Conservation (phyloP, 2,113 vertebrate genomes). For the Saimiri boliviensis region DNA sequence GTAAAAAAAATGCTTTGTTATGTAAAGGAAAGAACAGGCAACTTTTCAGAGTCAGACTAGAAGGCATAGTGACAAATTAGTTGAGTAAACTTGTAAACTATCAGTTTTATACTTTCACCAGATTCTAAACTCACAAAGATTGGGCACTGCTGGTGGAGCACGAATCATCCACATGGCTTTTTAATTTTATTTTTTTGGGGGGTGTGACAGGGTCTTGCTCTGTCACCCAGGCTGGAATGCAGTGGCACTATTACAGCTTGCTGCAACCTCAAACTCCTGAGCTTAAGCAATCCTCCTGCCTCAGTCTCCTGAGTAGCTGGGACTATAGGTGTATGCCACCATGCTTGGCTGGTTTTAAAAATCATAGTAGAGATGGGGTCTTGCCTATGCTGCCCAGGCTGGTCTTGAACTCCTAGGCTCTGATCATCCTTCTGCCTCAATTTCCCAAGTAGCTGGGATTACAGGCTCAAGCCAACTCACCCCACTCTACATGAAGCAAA, state of each 20-base stretch:
- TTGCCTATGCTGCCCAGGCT: not conserved
- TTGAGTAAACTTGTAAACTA: not conserved
- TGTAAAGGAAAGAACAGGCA: not conserved
- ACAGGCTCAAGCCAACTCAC: not conserved
- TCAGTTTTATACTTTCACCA: not conserved
- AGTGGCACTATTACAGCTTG: not conserved
- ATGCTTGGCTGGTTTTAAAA: not conserved
- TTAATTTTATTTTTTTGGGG: not conserved
- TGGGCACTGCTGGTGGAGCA: no score
- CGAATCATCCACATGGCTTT: fast-evolving
- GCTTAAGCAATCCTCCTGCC: not conserved
- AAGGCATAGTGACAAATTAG: not conserved
- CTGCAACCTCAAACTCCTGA: not conserved
- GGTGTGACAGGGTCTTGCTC: not conserved
- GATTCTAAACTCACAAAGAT: not conserved
- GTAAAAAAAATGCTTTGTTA: constrained; percentile 27
- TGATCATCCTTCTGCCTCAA: not conserved
- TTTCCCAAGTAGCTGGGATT: not conserved
- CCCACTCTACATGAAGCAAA: not conserved
- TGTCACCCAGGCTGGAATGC: not conserved
- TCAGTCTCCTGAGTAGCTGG: not conserved
- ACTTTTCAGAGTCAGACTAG: not conserved
- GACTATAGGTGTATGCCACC: not conserved
- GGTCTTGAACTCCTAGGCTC: not conserved
- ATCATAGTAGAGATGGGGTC: not conserved